These are phyloP conservation scores for Sepioteuthis lessoniana DNA, from an alignment of 2,888 invertebrate species.

Conservation along the genomic window DNA sequence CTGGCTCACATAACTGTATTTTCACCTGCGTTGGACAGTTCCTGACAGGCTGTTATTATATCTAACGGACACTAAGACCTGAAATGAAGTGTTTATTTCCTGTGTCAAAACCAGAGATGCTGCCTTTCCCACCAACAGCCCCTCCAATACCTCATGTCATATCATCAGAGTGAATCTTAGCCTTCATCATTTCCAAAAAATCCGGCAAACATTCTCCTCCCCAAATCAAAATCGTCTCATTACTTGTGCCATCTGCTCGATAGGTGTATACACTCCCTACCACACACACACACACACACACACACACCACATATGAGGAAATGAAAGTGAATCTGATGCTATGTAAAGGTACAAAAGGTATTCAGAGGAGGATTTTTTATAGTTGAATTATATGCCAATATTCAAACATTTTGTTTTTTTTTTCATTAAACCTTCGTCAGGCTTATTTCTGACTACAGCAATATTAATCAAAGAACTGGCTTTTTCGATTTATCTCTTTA, in stretches of 20 bases:
- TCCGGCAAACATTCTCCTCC: slow-evolving; percentile 11
- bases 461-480: too few species aligned
- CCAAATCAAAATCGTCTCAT: background rate
- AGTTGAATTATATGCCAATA: too few species aligned
- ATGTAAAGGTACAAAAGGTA: too few species aligned
- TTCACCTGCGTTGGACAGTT: slow-evolving; percentile 33
- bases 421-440: too few species aligned
- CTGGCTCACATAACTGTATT: slow-evolving; percentile 33
- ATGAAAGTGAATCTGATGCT: too few species aligned
- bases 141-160: background rate
- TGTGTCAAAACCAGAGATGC: background rate
- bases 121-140: background rate
- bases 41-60: slow-evolving; percentile 15
- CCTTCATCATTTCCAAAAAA: slow-evolving; percentile 8
- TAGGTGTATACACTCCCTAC: background rate
- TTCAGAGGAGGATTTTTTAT: too few species aligned
- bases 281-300: background rate
- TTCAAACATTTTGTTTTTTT: too few species aligned
- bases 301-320: background rate
- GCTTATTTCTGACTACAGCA: too few species aligned
- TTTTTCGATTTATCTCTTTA: too few species aligned
- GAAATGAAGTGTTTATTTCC: slow-evolving; percentile 33
- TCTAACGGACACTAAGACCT: background rate
- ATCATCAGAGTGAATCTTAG: background rate
- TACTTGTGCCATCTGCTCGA: background rate